Evolutionary conservation across 1,140 invertebrate genomes (phyloP), one percentile per base, ranked within the genome.

Genomic region (Leptestheria dahalacensis): DNA sequence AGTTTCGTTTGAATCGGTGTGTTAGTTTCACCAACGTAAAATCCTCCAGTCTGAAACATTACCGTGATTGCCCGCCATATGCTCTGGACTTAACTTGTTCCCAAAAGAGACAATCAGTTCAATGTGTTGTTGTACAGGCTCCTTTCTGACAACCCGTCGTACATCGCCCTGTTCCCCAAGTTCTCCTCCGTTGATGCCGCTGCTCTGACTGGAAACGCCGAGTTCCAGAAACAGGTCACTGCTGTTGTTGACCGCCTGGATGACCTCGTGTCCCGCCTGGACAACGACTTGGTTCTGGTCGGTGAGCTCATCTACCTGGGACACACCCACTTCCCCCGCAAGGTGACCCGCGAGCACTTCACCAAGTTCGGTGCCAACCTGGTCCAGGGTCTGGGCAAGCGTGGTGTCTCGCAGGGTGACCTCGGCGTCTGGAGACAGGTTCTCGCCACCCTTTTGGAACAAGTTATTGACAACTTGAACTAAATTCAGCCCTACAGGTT

Each of bases 161-260:
- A 80, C 47, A 77, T 79, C 62, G 66, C 6, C 6, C 33, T 41
- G 6, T 41, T 41, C 33, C 15, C 33, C 33, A 41, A 41, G 33
- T 41, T 41, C 77, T 9, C 0, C 74, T 83, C 33, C 15, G 33
- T 41, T 15, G 33, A 15, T 41, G 33, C 33, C 15, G 33, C 33
- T 9, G 33, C 6, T 61, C 72, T 83, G 58, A 50, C 68, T 2
- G 62, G 64, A 0, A 82, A 80, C 66, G 73, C 76, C n/a, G 79
- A 77, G 64, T 80, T 85, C 63, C 78, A 79, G 63, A 81, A 82
- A 0, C 85, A 87, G 68, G 79, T 78, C n/a, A 26, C 23, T 2
- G 15, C 15, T 3, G 21, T 52, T 23, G 24, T 52, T 26, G 2
- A 52, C 51, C 51, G 51, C 51, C 3, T 52, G 23, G 51, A 52